Base-by-base conservation (phyloP, 2,888 invertebrate species). In the Catocala fraxini region DNA sequence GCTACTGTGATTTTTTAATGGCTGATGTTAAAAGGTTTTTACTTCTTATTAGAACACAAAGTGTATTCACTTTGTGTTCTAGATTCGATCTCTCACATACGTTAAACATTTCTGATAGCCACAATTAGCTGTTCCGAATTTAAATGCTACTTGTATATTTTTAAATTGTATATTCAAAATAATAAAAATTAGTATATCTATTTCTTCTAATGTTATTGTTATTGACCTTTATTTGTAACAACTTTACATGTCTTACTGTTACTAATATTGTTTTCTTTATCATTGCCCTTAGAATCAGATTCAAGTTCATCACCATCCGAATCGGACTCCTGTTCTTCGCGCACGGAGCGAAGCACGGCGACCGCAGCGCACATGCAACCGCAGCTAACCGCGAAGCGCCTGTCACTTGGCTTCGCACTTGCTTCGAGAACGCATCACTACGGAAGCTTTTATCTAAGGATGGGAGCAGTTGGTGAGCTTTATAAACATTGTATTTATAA, bases 371-470 rank as follows among this genome's bases (percentile, higher is more conserved):
- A 91, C 81, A 71, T 88, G 71, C 79, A 93, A 77, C 84, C 89
- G 69, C 85, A 91, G 65, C 73, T 90, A 69, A 80, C 89, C 42
- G 87, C 94, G 73, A 87, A 94, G 90, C 79, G 94, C 71, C 78
- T 96, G 84, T 89, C 96, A 54, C 84, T 95, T 0, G 94, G 94
- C 5, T 94, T 94, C 65, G 94, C 94, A 0, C 85, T 94, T 11
- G 89, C 94, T 0, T 90, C 95, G 2, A 87, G 95, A 49, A 95
- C 96, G 1, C 97, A 97, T 77, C 98, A 98, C 88, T 98, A 98
- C 81, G 98, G 98, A 55, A 98, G 98, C 89, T 98, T 98, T 90
- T 98, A 98, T 89, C 94, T 98, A 65, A 95, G 98, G 75, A 97
- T 98, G 97, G 98, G 98, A 15, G 98, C 98, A 66, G 98, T 98